Evolutionary conservation across 35 echinoderm and acorn worm species (phyloP).

Genomic region (Apostichopus parvimensis): DNA sequence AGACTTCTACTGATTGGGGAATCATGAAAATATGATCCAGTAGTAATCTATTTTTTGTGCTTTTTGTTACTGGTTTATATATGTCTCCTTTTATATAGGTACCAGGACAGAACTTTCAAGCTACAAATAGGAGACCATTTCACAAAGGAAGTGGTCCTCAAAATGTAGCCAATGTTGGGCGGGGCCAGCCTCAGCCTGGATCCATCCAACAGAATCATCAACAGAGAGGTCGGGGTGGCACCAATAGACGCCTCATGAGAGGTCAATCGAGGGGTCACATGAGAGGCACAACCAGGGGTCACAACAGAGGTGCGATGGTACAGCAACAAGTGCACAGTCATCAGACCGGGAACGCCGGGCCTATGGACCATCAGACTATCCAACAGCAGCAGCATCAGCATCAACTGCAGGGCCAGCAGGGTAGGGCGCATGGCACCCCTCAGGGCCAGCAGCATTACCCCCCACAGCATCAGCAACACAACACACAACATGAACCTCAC

Average conservation of each 20-base stretch:
- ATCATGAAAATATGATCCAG: too few relatives aligned
- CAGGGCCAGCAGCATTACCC: conserved; percentile 26
- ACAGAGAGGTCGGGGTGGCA: conserved; percentile 20
- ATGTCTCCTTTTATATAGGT: too few relatives aligned
- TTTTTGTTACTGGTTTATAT: too few relatives aligned
- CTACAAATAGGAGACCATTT: background rate
- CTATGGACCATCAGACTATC: background rate
- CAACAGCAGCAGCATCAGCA: background rate
- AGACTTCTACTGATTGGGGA: too few relatives aligned
- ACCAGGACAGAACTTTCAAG: background rate
- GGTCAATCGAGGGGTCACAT: conserved; percentile 34
- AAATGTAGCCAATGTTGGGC: conserved; percentile 6
- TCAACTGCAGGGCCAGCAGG: conserved; percentile 1
- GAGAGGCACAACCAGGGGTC: conserved; percentile 5
- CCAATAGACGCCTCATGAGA: background rate
- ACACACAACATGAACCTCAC: background rate
- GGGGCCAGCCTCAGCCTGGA: background rate
- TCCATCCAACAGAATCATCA: background rate
- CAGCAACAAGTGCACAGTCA: background rate
- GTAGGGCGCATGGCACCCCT: background rate
- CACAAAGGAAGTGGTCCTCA: conserved; percentile 22
- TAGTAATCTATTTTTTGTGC: too few relatives aligned
- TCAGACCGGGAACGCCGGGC: background rate
- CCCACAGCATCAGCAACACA: conserved; percentile 26
- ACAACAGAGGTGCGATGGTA: background rate